Evolutionary conservation across 2,888 invertebrate species (phyloP).

Genomic region (Gandaritis pyraliata): DNA sequence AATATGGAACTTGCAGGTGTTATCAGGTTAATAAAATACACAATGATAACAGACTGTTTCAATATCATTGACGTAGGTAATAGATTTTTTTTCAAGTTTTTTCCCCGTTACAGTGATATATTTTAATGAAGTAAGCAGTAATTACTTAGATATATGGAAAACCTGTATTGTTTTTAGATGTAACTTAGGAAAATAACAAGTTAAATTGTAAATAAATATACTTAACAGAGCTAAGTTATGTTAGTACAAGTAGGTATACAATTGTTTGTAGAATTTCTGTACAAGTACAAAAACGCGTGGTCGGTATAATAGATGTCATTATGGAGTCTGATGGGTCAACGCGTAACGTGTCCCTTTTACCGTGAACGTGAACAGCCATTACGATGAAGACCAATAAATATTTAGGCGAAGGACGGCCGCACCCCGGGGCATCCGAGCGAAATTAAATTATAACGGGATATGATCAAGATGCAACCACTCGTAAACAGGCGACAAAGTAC

Average conservation of each 20-base stretch:
- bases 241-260: too few relatives aligned
- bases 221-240: too few relatives aligned
- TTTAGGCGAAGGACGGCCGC: constrained; percentile 11
- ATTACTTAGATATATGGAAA: too few relatives aligned
- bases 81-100: not conserved
- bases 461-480: constrained; percentile 17
- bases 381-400: constrained; percentile 32
- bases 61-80: constrained; percentile 2
- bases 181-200: too few relatives aligned
- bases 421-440: constrained; percentile 17
- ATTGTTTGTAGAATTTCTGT: too few relatives aligned
- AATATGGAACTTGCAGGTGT: not conserved
- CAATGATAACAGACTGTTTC: constrained; percentile 4
- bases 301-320: not conserved
- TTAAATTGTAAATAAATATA: too few relatives aligned
- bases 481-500: constrained; percentile 13
- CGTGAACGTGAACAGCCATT: constrained; percentile 20
- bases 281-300: not conserved
- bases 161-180: too few relatives aligned
- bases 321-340: constrained; percentile 6
- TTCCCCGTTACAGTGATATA: too few relatives aligned
- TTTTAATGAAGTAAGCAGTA: too few relatives aligned
- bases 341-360: constrained; percentile 11
- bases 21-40: constrained; percentile 2
- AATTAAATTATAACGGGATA: constrained; percentile 34